These are phyloP conservation scores for Acanthosepion lycidas DNA, from an alignment of 2,888 invertebrate species.

Conservation along the genomic window DNA sequence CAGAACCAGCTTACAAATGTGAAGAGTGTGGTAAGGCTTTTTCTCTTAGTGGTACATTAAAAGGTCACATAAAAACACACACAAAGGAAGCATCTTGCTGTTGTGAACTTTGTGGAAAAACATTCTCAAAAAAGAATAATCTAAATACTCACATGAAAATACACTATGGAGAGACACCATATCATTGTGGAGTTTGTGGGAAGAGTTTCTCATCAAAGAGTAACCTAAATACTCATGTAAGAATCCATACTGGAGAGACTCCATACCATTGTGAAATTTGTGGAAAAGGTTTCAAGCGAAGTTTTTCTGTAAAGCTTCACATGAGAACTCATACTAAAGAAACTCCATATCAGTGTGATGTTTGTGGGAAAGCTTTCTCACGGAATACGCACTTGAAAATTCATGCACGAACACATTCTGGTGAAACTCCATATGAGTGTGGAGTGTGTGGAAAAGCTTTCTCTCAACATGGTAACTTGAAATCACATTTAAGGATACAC, in stretches of 20 bases:
- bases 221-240: background rate
- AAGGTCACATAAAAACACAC: background rate
- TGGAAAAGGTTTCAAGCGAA: slow-evolving; percentile 25
- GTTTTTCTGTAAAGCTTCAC: background rate
- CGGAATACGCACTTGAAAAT: background rate
- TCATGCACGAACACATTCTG: slow-evolving; percentile 14
- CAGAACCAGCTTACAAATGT: slow-evolving; percentile 35
- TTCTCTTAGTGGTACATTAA: background rate
- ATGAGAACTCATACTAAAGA: slow-evolving; percentile 14
- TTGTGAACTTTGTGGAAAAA: slow-evolving; percentile 41
- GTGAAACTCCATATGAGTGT: slow-evolving; percentile 2
- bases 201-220: slow-evolving; percentile 15
- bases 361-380: slow-evolving; percentile 37
- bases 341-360: slow-evolving; percentile 39
- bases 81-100: background rate
- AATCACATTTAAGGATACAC: background rate
- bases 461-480: background rate
- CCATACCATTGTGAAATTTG: slow-evolving; percentile 35
- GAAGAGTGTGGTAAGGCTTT: slow-evolving; percentile 39
- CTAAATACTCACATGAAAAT: slow-evolving; percentile 12
- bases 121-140: slow-evolving; percentile 38
- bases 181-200: slow-evolving; percentile 15
- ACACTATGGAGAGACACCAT: slow-evolving; percentile 43
- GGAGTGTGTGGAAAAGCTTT: slow-evolving; percentile 40
- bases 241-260: slow-evolving; percentile 10